These are phyloP conservation scores for Campylomormyrus tamandua DNA, from an alignment of 2,113 vertebrate genomes.

Conservation along the genomic window DNA sequence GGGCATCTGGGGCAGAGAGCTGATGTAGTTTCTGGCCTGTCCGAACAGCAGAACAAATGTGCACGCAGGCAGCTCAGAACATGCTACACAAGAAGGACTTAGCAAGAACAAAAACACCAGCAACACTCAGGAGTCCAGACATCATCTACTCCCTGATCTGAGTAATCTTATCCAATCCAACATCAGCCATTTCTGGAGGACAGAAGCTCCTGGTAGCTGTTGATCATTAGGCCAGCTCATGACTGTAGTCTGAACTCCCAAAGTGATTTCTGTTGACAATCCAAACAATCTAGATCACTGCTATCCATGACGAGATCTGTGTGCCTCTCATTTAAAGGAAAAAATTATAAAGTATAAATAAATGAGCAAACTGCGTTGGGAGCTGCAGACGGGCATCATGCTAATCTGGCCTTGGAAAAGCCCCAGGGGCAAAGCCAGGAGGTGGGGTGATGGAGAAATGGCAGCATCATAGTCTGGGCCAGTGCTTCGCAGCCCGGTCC, in stretches of 20 bases:
- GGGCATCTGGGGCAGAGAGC: constrained; percentile 87
- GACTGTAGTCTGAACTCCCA: neutral
- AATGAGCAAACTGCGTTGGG: neutral
- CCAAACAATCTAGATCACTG: neutral
- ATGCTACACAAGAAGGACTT: neutral
- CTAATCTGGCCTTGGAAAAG: neutral
- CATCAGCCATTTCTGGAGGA: neutral
- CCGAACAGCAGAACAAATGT: neutral
- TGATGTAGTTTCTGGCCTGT: constrained; percentile 96
- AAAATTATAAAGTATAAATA: neutral
- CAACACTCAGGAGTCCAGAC: neutral
- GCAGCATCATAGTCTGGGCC: neutral
- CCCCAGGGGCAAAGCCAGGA: neutral
- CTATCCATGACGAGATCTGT: neutral
- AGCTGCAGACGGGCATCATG: neutral
- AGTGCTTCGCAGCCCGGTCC: neutral
- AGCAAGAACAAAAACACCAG: neutral
- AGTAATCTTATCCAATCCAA: neutral
- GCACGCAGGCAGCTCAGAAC: neutral
- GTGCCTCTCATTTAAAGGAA: neutral
- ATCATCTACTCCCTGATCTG: neutral
- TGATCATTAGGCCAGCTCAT: neutral
- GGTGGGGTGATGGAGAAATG: neutral
- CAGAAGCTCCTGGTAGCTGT: neutral
- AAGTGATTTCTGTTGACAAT: neutral